These are phyloP conservation scores for Agraylea sexmaculata DNA, from an alignment of 1,140 invertebrate genomes.

Conservation along the genomic window DNA sequence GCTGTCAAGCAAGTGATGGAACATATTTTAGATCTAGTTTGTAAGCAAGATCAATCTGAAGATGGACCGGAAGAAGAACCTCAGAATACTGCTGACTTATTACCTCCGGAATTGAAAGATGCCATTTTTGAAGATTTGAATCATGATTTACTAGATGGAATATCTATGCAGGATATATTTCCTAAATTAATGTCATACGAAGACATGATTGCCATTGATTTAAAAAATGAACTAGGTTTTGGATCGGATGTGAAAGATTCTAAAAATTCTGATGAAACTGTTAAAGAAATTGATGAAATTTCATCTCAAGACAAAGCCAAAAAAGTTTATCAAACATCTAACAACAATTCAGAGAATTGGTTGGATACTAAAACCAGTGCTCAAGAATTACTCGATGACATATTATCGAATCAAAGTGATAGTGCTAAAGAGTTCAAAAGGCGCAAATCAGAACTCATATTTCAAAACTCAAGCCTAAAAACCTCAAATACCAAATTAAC, in stretches of 20 bases:
- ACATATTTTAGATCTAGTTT: slow-evolving; percentile 46
- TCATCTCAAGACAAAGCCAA: slow-evolving; percentile 12
- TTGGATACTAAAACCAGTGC: slow-evolving; percentile 41
- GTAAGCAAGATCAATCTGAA: slow-evolving; percentile 50
- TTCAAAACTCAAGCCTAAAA: slow-evolving; percentile 37
- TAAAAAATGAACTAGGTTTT: slow-evolving; percentile 45
- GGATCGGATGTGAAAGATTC: slow-evolving; percentile 37
- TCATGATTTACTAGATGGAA: slow-evolving; percentile 65
- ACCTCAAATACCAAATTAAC: no score
- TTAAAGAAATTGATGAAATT: slow-evolving; percentile 12
- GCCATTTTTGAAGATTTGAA: slow-evolving; percentile 73
- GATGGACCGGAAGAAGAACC: slow-evolving; percentile 52
- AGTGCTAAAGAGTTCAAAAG: slow-evolving; percentile 45
- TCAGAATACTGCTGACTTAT: slow-evolving; percentile 59
- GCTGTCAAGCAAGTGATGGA: slow-evolving; percentile 48
- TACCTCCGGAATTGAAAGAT: slow-evolving; percentile 70
- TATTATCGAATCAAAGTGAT: slow-evolving; percentile 42
- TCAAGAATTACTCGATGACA: slow-evolving; percentile 49
- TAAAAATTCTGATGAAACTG: slow-evolving; percentile 27
- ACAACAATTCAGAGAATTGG: slow-evolving; percentile 28
- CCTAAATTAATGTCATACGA: slow-evolving; percentile 52
- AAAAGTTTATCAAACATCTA: slow-evolving; percentile 14
- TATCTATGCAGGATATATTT: slow-evolving; percentile 69
- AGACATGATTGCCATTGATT: slow-evolving; percentile 42
- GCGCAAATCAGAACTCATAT: slow-evolving; percentile 49